Evolutionary conservation across 1,140 invertebrate species (phyloP).

Genomic region (Antheraea pernyi): DNA sequence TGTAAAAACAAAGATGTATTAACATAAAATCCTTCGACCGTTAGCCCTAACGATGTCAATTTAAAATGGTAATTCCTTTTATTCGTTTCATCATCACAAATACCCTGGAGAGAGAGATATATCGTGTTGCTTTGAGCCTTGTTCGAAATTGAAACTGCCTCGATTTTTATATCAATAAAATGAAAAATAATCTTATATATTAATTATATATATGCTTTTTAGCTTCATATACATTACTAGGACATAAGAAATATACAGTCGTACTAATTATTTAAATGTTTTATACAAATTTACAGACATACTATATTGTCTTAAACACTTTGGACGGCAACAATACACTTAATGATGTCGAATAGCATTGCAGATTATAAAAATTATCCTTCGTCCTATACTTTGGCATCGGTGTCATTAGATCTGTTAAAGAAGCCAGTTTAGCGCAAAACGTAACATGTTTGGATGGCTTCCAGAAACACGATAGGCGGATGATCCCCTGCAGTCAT

Average conservation of each 20-base stretch:
- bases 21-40: not conserved
- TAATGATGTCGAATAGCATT: too few relatives aligned
- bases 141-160: slow-evolving; percentile 2
- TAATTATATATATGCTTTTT: too few relatives aligned
- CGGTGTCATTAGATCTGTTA: not conserved
- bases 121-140: not conserved
- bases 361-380: not conserved
- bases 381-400: not conserved
- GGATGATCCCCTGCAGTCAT: slow-evolving; percentile 29
- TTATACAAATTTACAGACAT: too few relatives aligned
- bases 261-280: too few relatives aligned
- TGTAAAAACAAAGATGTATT: not conserved
- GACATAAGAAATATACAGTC: too few relatives aligned
- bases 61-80: not conserved
- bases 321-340: too few relatives aligned
- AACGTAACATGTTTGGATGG: slow-evolving; percentile 17
- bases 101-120: not conserved
- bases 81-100: slow-evolving; percentile 1
- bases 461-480: slow-evolving; percentile 27
- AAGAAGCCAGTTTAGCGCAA: not conserved
- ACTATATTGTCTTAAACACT: too few relatives aligned
- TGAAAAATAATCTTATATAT: not conserved
- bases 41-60: not conserved
- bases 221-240: too few relatives aligned
- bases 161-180: not conserved